phyloP scores from a whole-genome alignment of 2,888 invertebrate species.

The Drosophila parthenogenetica region DNA sequence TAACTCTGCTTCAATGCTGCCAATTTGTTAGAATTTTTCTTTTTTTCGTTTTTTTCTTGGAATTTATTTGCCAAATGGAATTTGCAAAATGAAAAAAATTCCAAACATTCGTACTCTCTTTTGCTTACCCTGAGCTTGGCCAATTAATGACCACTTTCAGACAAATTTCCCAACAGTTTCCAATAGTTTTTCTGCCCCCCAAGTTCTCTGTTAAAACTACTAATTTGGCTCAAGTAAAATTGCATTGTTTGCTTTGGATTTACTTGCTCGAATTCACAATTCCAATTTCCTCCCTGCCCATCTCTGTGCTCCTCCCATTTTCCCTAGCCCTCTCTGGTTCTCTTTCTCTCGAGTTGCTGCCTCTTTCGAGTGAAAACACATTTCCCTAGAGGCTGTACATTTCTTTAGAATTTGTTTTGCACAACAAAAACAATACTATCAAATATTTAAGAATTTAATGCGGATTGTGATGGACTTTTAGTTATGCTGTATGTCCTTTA shows the following conservation, averaged over 20 bases:
- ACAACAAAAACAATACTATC: slow-evolving; percentile 12
- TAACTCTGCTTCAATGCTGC: too few relatives aligned
- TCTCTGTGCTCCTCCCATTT: not conserved
- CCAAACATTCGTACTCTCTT: not conserved
- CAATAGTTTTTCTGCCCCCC: slow-evolving; percentile 15
- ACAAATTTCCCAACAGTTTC: slow-evolving; percentile 51
- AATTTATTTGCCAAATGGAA: slow-evolving; percentile 7
- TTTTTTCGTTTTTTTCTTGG: not conserved
- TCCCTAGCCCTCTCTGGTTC: not conserved
- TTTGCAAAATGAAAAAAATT: slow-evolving; percentile 18
- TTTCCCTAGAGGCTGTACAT: slow-evolving; percentile 63
- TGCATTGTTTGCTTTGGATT: slow-evolving; percentile 65
- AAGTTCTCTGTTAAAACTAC: slow-evolving; percentile 38
- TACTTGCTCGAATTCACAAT: slow-evolving; percentile 23
- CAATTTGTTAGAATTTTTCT: not conserved
- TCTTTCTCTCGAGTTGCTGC: not conserved
- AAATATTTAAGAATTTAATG: not conserved
- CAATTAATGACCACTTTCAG: slow-evolving; percentile 66
- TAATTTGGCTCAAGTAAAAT: slow-evolving; percentile 65
- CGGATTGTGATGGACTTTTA: not conserved
- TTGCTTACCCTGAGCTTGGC: slow-evolving; percentile 34
- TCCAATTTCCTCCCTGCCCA: not conserved
- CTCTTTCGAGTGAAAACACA: slow-evolving; percentile 34
- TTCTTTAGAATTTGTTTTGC: slow-evolving; percentile 60
- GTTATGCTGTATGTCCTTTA: not conserved